Evolutionary conservation across 2,888 invertebrate genomes (phyloP), one percentile per base, ranked within the genome.

Genomic region (Dryadula phaetusa): DNA sequence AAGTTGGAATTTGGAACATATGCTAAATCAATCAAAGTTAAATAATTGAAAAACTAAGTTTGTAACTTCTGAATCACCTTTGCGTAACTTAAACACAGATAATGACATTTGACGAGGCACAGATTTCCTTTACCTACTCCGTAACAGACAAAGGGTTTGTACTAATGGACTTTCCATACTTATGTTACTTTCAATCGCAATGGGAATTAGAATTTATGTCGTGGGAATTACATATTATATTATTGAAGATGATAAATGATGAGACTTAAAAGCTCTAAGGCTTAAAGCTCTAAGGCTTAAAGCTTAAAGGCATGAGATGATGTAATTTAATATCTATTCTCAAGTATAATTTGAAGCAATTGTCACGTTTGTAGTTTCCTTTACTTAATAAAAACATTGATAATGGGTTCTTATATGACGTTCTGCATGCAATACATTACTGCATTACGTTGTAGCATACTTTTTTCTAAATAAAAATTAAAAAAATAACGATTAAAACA

Each of bases 151-250:
- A 16, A 40, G n/a, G 16, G 6, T 42, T 58, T 10, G 14, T 10
- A 42, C 40, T 58, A 25, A 7, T 10, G 28, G 28, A 18, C 28
- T 52, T 52, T 28, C 16, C 28, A 52, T 52, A 32, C 28, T 52
- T 32, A 52, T 52, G 5, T 32, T 52, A 32, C 28, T 52, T 52
- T 28, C 28, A 28, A 52, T 52, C 8, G 28, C 16, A 52, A 52
- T 52, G 28, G 5, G 52, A 28, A 49, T 49, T 49, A 16, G 52
- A 52, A 49, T 49, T 32, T 52, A 28, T 16, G 18, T 52, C 49
- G 8, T 49, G 18, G 52, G 28, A 52, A 28, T 32, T 52, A 32
- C 28, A 52, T 32, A 52, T 18, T 32, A 52, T 52, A 52, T 52
- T 18, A 52, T 52, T 52, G 28, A 52, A 52, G 32, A 32, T 52